Base-by-base conservation (phyloP, 2,888 invertebrate genomes). In the Bhutanitis thaidina region DNA sequence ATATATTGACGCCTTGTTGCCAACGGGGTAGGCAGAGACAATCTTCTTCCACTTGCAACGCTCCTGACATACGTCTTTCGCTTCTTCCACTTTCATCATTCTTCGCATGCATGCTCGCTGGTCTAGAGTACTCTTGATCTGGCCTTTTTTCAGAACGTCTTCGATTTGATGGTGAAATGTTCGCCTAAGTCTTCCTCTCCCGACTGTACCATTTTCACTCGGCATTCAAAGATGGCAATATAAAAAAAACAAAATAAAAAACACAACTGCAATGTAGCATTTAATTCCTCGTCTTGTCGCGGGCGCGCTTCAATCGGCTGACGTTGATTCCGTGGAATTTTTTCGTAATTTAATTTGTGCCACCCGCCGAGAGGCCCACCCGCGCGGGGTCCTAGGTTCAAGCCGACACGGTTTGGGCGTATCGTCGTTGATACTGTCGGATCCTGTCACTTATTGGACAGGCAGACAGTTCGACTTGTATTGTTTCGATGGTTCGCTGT, bases 401-500 rank as follows among this genome's bases (percentile, higher is more conserved):
- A 40, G 16, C 47, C 57, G 52, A 67, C 66, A 67, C 56, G 62
- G 57, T 59, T 57, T 56, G 64, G 66, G 65, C 65, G 65, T 49
- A 43, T n/a, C 43, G 43, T 14, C 9, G 29, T 12, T n/a, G 34
- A 27, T 36, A 29, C 36, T 36, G 36, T 34, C 12, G 34, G 20
- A 14, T 10, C 36, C 41, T 41, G 49, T 49, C 49, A 49, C 49
- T 49, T 43, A 12, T 41, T 14, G 15, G 36, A 49, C 37, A 41
- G 32, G 45, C 3, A n/a, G 43, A 15, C 20, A 39, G 39, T 12
- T 39, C 4, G 34, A n/a, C 49, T 35, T 44, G 12, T 39, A 40
- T 13, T 38, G 34, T 39, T 32, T 34, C 45, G 15, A 39, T 34
- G 25, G 35, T 37, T 27, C 7, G 34, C 15, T 48, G 40, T 41